These are phyloP conservation scores for Plestiodon gilberti DNA, from an alignment of 2,113 vertebrate genomes.

Conservation along the genomic window DNA sequence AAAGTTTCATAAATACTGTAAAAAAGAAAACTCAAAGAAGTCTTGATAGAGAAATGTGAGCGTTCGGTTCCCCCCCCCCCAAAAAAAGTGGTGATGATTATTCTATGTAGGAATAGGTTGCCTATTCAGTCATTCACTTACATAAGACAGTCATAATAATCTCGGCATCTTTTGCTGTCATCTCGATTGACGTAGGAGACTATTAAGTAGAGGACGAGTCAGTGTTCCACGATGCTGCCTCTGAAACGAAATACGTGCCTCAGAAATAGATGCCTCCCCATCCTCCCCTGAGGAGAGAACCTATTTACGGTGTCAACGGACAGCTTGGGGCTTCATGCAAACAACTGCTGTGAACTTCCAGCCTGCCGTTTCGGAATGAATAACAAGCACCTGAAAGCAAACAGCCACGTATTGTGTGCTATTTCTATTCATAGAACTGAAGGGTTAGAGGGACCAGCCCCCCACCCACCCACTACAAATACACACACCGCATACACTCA, in stretches of 20 bases:
- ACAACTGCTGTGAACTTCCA: neutral
- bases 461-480: no score
- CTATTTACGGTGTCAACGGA: neutral
- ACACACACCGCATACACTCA: no score
- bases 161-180: constrained; percentile 32
- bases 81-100: neutral
- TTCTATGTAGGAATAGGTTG: constrained; percentile 30
- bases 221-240: constrained; percentile 16
- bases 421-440: neutral
- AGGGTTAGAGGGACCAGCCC: neutral
- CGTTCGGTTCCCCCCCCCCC: neutral
- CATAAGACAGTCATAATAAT: constrained; percentile 14
- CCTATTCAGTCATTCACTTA: constrained; percentile 30
- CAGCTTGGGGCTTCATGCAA: constrained; percentile 11
- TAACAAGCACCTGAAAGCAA: constrained; percentile 5
- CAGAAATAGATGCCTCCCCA: neutral
- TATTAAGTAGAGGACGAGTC: constrained; percentile 17
- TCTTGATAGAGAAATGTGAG: neutral
- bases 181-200: constrained; percentile 42
- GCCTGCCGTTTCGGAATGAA: constrained; percentile 9
- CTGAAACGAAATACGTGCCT: constrained; percentile 27
- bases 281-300: accelerated
- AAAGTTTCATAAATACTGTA: no score
- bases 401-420: neutral
- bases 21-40: neutral